phyloP scores from a whole-genome alignment of 2,888 invertebrate species.

The Leptopilina drosophilae region DNA sequence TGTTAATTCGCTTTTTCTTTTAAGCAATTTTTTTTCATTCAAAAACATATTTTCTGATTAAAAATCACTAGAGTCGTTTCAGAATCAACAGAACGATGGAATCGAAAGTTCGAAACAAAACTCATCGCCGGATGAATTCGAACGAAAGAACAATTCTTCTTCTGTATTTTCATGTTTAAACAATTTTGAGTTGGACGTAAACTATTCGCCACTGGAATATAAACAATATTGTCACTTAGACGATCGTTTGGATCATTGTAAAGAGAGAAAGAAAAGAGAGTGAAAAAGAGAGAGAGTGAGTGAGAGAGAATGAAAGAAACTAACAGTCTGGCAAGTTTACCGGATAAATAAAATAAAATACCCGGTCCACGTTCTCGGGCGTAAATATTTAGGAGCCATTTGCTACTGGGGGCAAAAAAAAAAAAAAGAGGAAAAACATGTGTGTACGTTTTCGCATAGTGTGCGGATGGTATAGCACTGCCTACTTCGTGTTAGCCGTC shows the following conservation, averaged over 20 bases:
- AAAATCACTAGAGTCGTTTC: too few species aligned
- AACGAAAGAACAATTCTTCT: too few species aligned
- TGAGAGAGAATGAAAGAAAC: background rate
- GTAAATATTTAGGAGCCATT: slow-evolving; percentile 66
- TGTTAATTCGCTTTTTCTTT: too few species aligned
- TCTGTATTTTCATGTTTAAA: background rate
- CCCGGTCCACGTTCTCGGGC: slow-evolving; percentile 57
- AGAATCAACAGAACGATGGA: too few species aligned
- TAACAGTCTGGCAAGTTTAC: slow-evolving; percentile 17
- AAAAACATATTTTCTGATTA: too few species aligned
- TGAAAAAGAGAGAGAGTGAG: too few species aligned
- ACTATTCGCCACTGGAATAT: slow-evolving; percentile 29
- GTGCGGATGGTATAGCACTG: slow-evolving; percentile 30
- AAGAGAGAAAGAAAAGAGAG: too few species aligned
- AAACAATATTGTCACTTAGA: slow-evolving; percentile 46
- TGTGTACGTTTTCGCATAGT: slow-evolving; percentile 38
- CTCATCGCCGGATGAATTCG: too few species aligned
- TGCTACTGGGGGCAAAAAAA: slow-evolving; percentile 42
- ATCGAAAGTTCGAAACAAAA: too few species aligned
- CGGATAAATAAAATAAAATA: slow-evolving; percentile 60
- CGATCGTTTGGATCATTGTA: slow-evolving; percentile 7
- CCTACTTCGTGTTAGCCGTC: slow-evolving; percentile 41
- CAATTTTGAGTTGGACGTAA: background rate
- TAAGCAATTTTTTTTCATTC: too few species aligned
- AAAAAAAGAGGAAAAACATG: slow-evolving; percentile 19